Base-by-base conservation (phyloP, 2,797 vertebrate species). In the Gobio occitaniae region DNA sequence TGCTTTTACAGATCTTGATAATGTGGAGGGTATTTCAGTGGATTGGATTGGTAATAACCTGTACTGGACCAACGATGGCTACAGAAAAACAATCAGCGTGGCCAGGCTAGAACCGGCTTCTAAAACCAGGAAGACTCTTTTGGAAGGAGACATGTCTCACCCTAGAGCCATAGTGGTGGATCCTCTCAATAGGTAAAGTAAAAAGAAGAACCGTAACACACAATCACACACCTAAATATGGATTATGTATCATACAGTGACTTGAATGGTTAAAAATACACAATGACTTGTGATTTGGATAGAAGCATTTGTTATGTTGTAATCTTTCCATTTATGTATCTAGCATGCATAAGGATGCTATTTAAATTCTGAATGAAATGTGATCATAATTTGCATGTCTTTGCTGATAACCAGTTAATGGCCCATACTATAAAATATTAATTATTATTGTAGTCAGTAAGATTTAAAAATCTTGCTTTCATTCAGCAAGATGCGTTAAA, bases 31-130 rank as follows among this genome's bases (percentile, higher is more conserved):
- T 50, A 98, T 99, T 91, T 98, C 98, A 65, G 98, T 99, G 90
- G 98, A 99, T 91, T 99, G 98, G 98, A 97, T 99, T 90, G 98
- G 97, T 84, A 98, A 98, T 90, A 99, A 99, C 88, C 92, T 99
- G 65, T 99, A 99, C 76, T 99, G 98, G 98, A 99, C 98, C 44
- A 99, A 99, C 0, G 98, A 99, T 86, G 98, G 98, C 66, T 97
- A 97, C 90, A 96, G 95, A 89, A 99, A 99, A 94, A 98, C 97
- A 0, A 99, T 99, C 87, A 97, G 96, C 25, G 98, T 98, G 75
- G 98, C 97, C 89, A 95, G 97, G 63, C 91, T 99, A 88, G 97
- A 98, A 88, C 96, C 94, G 90, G 96, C 98, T 25, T 95, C 97
- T 17, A 97, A 97, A 87, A 99, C 97, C 38, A 95, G 97, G 87